Evolutionary conservation across 2,797 vertebrate genomes (phyloP), one percentile per base, ranked within the genome.

Genomic region (Periophthalmus magnuspinnatus): DNA sequence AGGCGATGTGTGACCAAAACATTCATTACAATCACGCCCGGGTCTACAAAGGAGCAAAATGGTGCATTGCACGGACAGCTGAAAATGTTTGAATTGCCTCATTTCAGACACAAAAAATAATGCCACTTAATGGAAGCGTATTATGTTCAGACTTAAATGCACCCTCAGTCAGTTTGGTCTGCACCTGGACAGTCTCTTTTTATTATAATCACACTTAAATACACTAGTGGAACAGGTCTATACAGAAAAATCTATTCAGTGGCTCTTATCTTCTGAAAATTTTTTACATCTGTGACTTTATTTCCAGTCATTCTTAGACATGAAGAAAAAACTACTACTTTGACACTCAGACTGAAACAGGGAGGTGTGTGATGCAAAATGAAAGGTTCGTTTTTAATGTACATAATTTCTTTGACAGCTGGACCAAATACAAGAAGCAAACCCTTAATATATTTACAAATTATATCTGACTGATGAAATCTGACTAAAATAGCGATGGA

Each of bases 321-420:
- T 47, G 4, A 22, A 6, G 52, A 21, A 54, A 2, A 1, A 1
- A 54, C 19, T 22, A 16, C n/a, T n/a, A n/a, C n/a, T n/a, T 21
- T 1, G 3, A 21, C 6, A 54, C 33, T 50, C 33, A 73, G 38
- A 64, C 32, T 8, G 4, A 68, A 71, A 36, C 41, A 34, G 5
- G 34, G 0, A 21, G 1, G 45, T 16, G 5, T 17, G 3, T 65
- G 70, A 73, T 45, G 55, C 16, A 50, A 16, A 77, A 9, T 58
- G n/a, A 81, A 59, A 72, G 5, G 0, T 64, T 0, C n/a, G 19
- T 16, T 2, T 71, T 48, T n/a, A 64, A 64, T 5, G 24, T 64
- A 0, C 16, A 0, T 5, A 3, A 0, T 6, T 85, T 85, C 82
- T 83, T 85, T 83, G 84, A 84, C 79, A 83, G 78, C 17, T 34